Evolutionary conservation across 2,888 invertebrate species (phyloP).

Genomic region (Minunthozetes semirufus): DNA sequence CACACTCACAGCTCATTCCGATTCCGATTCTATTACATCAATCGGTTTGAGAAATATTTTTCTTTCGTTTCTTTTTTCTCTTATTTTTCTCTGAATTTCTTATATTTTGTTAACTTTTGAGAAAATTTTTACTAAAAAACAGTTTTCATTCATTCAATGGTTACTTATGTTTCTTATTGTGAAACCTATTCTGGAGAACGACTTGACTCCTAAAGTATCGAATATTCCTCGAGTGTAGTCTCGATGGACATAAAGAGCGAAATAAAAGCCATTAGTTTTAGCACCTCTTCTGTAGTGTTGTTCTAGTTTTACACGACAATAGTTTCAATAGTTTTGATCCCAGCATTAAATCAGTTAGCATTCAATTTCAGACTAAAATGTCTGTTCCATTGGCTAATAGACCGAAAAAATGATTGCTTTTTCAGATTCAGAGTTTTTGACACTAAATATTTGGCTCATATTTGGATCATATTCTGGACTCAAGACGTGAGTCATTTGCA

Average conservation of each 20-base stretch:
- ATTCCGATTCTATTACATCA: not conserved
- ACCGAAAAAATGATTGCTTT: slow-evolving; percentile 24
- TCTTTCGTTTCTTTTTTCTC: not conserved
- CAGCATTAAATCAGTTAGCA: slow-evolving; percentile 28
- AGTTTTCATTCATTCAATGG: not conserved
- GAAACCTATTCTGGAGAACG: not conserved
- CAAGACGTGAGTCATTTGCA: slow-evolving; percentile 11
- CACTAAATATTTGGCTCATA: slow-evolving; percentile 24
- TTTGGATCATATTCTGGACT: slow-evolving; percentile 19
- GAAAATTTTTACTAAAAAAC: not conserved
- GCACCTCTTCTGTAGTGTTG: slow-evolving; percentile 13
- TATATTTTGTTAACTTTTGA: not conserved
- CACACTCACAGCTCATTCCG: not conserved
- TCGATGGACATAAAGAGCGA: slow-evolving; percentile 17
- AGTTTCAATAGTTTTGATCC: slow-evolving; percentile 5
- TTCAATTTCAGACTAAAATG: not conserved
- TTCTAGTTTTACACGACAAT: slow-evolving; percentile 19
- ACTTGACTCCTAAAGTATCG: not conserved
- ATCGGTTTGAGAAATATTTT: not conserved
- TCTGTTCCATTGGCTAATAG: slow-evolving; percentile 28
- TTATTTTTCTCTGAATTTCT: not conserved
- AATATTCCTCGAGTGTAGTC: not conserved
- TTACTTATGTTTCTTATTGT: slow-evolving; percentile 5
- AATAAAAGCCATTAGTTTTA: slow-evolving; percentile 27
- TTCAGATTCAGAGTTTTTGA: slow-evolving; percentile 25